Base-by-base conservation (phyloP, 37 sponge, comb jelly and placozoan species). In the Beroe ovata region DNA sequence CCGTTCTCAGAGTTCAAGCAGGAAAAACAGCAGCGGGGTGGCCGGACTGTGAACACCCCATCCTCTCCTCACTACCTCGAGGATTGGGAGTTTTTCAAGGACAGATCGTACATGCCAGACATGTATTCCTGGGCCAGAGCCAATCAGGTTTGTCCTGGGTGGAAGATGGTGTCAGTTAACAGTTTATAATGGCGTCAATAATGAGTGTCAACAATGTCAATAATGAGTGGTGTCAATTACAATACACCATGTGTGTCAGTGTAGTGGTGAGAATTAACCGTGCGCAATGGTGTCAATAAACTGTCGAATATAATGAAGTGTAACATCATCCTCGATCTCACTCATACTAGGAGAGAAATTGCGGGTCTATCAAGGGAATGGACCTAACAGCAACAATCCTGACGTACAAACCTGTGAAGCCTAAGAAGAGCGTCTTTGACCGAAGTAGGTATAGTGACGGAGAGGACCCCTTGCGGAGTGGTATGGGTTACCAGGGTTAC, bases 91-190 rank as follows among this genome's bases (percentile, higher is more conserved):
- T 39, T 32, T 54, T 77, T 77, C 84, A 77, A 23, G 54, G 84
- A 77, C 28, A 39, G 84, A 25, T 77, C 84, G 23, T 77, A 77
- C 84, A 77, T 77, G 84, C 14, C 84, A n/a, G 84, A 77, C 28
- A 35, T 77, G 42, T 77, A 77, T 54, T 42, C 54, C 21, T 77
- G 84, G 84, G 84, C 84, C 8, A 11, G 84, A 35, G 36, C 54
- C 54, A 47, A 47, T 47, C 54, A 47, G 54, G 54, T 47, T 6
- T 16, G 54, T n/a, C n/a, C n/a, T n/a, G n/a, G n/a, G n/a, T n/a
- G n/a, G n/a, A n/a, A n/a, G n/a, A n/a, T n/a, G n/a, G n/a, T n/a
- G n/a, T n/a, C n/a, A n/a, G n/a, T n/a, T n/a, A n/a, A n/a, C n/a
- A n/a, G n/a, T n/a, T n/a, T n/a, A n/a, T n/a, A n/a, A n/a, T n/a